A percentile compares a stretch with the other conserved stretches of the same genome.
Conservation (phyloP, 2,797 vertebrate genomes). For the Momotus momota region DNA sequence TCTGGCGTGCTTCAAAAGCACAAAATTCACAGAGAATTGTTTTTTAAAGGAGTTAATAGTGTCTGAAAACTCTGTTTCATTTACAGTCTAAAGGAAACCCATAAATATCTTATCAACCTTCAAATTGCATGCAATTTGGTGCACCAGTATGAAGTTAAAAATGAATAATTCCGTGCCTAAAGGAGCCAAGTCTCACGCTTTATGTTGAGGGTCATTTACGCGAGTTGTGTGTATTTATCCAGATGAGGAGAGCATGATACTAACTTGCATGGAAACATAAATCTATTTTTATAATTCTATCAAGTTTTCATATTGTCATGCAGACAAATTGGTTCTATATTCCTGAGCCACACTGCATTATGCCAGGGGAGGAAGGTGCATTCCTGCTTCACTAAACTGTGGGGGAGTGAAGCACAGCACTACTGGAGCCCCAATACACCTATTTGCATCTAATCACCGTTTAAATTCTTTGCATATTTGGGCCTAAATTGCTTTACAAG, state of each 20-base stretch:
- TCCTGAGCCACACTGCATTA: not conserved
- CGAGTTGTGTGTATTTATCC: not conserved
- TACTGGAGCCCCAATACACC: not conserved
- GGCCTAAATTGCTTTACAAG: not conserved
- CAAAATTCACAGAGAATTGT: not conserved
- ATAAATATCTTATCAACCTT: not conserved
- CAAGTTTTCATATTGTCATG: not conserved
- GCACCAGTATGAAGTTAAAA: not conserved
- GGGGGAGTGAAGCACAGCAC: not conserved
- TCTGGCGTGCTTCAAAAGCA: not conserved
- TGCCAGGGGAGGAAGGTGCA: not conserved
- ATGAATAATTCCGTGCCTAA: not conserved
- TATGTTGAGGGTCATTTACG: not conserved
- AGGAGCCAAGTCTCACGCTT: not conserved
- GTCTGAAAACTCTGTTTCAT: slow-evolving; percentile 2
- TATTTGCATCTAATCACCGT: not conserved
- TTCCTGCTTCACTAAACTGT: not conserved
- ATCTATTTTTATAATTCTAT: not conserved
- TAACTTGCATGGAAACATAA: not conserved
- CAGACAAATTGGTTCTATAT: not conserved
- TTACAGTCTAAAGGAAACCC: slow-evolving; percentile 12
- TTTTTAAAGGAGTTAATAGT: not conserved
- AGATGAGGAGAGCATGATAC: not conserved
- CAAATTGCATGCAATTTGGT: not conserved
- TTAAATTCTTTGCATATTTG: not conserved